Evolutionary conservation across 2,797 vertebrate species (phyloP), one percentile per base, ranked within the genome.

Genomic region (Poecilia gillii): DNA sequence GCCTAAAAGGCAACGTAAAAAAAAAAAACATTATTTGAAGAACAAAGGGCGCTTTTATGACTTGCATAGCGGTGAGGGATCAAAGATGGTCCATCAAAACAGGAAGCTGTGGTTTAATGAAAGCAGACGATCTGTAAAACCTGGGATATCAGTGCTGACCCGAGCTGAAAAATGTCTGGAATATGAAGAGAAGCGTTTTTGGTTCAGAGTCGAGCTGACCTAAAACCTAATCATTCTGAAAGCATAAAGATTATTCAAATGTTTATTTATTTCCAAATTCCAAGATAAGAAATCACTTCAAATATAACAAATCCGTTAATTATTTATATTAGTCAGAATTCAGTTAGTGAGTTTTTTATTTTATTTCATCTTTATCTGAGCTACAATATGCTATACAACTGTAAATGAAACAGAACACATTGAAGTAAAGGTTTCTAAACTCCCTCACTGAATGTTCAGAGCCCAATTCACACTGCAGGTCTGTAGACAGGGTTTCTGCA

Each of bases 21-120:
- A 33, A 53, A 25, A 20, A 75, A 77, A 31, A 23, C 3, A 31
- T 68, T 47, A 81, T 76, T 74, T 82, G 53, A 77, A 83, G 49
- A 81, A 81, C 66, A 73, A 82, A 81, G 36, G 31, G 33, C 16
- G 73, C 43, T 81, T 55, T 77, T 72, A 71, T 72, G 46, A 47
- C 16, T 45, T 71, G 12, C 62, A 49, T n/a, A 62, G 31, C n/a
- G 68, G 45, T 6, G 20, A 64, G 39, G 14, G 64, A 77, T 64
- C 76, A 70, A 81, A 77, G 57, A 47, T 2, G 1, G 20, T n/a
- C 62, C 64, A 39, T 75, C 28, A 33, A 46, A 73, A 68, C 1
- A 72, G 51, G 9, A 51, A 55, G 36, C 33, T 66, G 55, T 23
- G 6, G 36, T n/a, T 51, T 46, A 33, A 57, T 76, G 39, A 76